phyloP scores from a whole-genome alignment of 2,888 invertebrate species.

The Neuroscelio doddi region DNA sequence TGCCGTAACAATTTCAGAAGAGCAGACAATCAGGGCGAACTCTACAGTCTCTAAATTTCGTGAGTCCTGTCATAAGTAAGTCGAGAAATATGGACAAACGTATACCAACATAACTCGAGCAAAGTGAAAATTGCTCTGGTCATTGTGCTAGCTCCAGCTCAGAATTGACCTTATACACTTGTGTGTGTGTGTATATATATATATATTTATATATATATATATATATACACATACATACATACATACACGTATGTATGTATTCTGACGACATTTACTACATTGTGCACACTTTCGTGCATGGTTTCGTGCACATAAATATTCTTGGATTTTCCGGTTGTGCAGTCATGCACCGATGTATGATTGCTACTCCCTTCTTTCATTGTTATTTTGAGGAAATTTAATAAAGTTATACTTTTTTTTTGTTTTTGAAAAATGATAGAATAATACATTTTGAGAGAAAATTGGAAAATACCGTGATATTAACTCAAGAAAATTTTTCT shows the following conservation, averaged over 20 bases:
- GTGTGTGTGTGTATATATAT: slow-evolving; percentile 19
- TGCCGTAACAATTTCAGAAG: slow-evolving; percentile 55
- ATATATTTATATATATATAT: too few relatives aligned
- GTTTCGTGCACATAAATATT: slow-evolving; percentile 51
- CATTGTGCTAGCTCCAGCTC: slow-evolving; percentile 48
- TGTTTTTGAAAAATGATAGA: too few relatives aligned
- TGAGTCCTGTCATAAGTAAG: slow-evolving; percentile 13
- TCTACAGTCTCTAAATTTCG: slow-evolving; percentile 38
- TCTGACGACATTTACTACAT: slow-evolving; percentile 47
- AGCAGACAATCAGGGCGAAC: slow-evolving; percentile 55
- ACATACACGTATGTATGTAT: slow-evolving; percentile 10
- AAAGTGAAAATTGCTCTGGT: slow-evolving; percentile 63
- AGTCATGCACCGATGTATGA: slow-evolving; percentile 47
- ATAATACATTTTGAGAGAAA: too few relatives aligned
- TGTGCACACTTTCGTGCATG: slow-evolving; percentile 35
- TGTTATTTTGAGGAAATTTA: slow-evolving; percentile 16
- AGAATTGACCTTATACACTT: slow-evolving; percentile 32
- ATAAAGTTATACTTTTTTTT: too few relatives aligned
- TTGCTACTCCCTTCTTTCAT: slow-evolving; percentile 56
- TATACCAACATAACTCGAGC: slow-evolving; percentile 53
- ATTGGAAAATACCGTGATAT: too few relatives aligned
- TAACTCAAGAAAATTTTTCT: too few relatives aligned
- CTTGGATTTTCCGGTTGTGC: slow-evolving; percentile 21
- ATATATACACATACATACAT: slow-evolving; percentile 29
- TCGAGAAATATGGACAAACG: slow-evolving; percentile 33